phyloP scores from a whole-genome alignment of 2,888 invertebrate genomes.

The Tetranychus truncatus region DNA sequence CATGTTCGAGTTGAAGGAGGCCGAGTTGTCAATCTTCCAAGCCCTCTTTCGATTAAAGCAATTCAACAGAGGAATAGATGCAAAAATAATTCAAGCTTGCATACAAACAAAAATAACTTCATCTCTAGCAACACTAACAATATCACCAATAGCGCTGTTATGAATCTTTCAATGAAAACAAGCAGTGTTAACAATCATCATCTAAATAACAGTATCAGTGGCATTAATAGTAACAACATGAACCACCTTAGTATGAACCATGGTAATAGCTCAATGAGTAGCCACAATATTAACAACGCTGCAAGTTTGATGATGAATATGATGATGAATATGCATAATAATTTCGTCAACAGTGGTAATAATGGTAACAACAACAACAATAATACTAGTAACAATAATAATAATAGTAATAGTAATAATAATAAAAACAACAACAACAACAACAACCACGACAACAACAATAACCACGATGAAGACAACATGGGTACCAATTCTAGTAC shows the following conservation, averaged over 20 bases:
- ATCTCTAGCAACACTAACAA: background rate
- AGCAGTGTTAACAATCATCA: background rate
- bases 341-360: background rate
- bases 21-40: conserved; percentile 17
- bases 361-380: background rate
- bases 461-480: too few relatives aligned
- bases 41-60: conserved; percentile 8
- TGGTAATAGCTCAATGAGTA: background rate
- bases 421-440: too few relatives aligned
- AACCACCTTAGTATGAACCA: too few relatives aligned
- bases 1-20: conserved; percentile 18
- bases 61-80: conserved; percentile 2
- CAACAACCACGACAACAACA: too few relatives aligned
- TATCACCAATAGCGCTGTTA: background rate
- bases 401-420: too few relatives aligned
- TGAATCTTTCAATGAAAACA: background rate
- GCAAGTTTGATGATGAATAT: background rate
- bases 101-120: background rate
- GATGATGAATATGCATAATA: background rate
- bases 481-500: too few relatives aligned
- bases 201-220: background rate
- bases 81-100: background rate
- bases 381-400: too few relatives aligned
- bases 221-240: too few relatives aligned
- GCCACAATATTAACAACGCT: background rate